Evolutionary conservation across 2,113 vertebrate genomes (phyloP).

Genomic region (Pomatostomus ruficeps): DNA sequence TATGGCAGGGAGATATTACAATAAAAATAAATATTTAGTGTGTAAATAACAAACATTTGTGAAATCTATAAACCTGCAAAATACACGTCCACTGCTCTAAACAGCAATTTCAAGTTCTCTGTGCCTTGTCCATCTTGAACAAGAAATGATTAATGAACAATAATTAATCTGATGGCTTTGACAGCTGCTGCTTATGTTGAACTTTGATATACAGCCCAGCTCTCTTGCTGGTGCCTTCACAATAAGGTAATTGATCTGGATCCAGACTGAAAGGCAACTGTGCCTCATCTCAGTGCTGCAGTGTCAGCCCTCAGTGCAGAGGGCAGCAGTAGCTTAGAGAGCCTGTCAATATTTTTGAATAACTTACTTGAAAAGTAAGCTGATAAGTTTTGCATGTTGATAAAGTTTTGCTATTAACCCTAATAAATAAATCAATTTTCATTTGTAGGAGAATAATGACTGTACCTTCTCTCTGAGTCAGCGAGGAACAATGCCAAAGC

Average conservation of each 20-base stretch:
- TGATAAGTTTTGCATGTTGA: not conserved
- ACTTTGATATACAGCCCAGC: not conserved
- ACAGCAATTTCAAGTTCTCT: not conserved
- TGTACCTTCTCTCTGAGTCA: not conserved
- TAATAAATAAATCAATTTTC: not conserved
- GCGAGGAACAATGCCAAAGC: not conserved
- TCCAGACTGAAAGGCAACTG: not conserved
- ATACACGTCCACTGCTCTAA: not conserved
- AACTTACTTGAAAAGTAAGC: not conserved
- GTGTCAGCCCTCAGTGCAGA: not conserved
- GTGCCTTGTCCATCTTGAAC: not conserved
- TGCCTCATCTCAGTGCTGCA: not conserved
- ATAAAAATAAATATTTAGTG: not conserved
- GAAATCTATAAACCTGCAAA: not conserved
- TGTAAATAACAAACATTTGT: not conserved
- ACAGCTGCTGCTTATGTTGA: not conserved
- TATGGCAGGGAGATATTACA: not conserved
- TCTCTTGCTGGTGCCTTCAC: not conserved
- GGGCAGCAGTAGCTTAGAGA: not conserved
- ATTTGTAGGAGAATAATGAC: not conserved
- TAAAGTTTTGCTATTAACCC: not conserved
- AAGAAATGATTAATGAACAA: not conserved
- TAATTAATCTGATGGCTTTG: not conserved
- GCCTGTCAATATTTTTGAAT: not conserved
- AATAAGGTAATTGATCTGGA: not conserved